phyloP scores from a whole-genome alignment of 2,797 vertebrate genomes.

The Mormyrops boulengeri region DNA sequence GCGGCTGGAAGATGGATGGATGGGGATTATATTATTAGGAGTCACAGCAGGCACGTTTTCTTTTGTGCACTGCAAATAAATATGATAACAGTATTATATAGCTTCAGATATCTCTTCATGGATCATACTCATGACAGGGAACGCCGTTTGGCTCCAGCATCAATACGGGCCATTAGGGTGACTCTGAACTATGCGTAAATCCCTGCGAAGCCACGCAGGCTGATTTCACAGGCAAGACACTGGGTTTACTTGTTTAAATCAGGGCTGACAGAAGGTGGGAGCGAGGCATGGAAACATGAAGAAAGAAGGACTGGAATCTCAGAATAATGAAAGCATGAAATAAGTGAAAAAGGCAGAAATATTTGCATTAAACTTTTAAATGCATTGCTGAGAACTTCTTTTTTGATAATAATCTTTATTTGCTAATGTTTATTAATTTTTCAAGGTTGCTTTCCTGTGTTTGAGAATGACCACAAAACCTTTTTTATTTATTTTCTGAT shows the following conservation, averaged over 20 bases:
- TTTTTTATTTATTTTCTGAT: constrained; percentile 6
- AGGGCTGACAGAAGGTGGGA: not conserved
- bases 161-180: not conserved
- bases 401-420: constrained; percentile 46
- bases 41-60: not conserved
- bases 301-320: not conserved
- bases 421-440: constrained; percentile 52
- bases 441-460: constrained; percentile 39
- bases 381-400: constrained; percentile 42
- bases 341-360: not conserved
- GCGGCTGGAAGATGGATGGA: not conserved
- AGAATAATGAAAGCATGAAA: not conserved
- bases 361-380: constrained; percentile 22
- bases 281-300: not conserved
- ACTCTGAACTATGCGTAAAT: not conserved
- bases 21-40: not conserved
- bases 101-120: not conserved
- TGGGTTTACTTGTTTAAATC: not conserved
- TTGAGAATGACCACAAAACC: constrained; percentile 32
- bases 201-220: not conserved
- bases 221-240: not conserved
- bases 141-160: not conserved
- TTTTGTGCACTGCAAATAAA: not conserved
- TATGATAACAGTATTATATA: not conserved
- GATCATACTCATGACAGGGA: not conserved